A percentile compares a stretch with the other conserved stretches of the same genome.
phyloP scores from a whole-genome alignment of 2,797 vertebrate genomes.

The Philypnodon macrostomus region DNA sequence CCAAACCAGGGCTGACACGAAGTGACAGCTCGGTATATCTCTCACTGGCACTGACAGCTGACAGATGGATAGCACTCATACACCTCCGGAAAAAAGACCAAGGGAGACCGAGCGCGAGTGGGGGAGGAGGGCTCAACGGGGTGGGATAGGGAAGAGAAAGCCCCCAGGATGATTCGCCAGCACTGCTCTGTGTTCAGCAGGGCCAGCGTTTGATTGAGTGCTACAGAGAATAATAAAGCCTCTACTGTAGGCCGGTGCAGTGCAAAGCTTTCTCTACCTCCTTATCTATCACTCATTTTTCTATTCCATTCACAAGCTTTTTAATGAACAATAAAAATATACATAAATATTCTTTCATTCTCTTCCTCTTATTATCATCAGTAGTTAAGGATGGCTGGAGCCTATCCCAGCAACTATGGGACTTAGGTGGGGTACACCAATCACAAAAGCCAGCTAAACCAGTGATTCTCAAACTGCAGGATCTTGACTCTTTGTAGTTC shows the following conservation, averaged over 20 bases:
- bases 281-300: constrained; percentile 66
- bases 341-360: no score
- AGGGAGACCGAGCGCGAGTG: constrained; percentile 22
- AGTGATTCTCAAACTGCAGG: no score
- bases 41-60: constrained; percentile 95
- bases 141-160: constrained; percentile 67
- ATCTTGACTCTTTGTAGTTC: no score
- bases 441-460: no score
- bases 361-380: no score
- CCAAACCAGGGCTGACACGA: constrained; percentile 86
- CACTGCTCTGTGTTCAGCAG: constrained; percentile 89
- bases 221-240: constrained; percentile 94
- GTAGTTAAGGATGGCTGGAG: no score
- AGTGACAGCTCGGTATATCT: constrained; percentile 95
- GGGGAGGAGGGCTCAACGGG: constrained; percentile 22
- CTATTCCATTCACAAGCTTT: constrained; percentile 30
- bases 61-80: constrained; percentile 99
- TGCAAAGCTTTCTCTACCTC: constrained; percentile 75
- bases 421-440: no score
- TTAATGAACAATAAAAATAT: no score
- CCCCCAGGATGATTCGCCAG: constrained; percentile 89
- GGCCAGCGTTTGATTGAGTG: constrained; percentile 92
- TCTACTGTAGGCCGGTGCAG: constrained; percentile 72
- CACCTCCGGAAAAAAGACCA: constrained; percentile 80
- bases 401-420: no score